Evolutionary conservation across 30 jellyfish, hydroid and myxozoan species (phyloP), one percentile per base, ranked within the genome.

Genomic region (Aurelia sp.): DNA sequence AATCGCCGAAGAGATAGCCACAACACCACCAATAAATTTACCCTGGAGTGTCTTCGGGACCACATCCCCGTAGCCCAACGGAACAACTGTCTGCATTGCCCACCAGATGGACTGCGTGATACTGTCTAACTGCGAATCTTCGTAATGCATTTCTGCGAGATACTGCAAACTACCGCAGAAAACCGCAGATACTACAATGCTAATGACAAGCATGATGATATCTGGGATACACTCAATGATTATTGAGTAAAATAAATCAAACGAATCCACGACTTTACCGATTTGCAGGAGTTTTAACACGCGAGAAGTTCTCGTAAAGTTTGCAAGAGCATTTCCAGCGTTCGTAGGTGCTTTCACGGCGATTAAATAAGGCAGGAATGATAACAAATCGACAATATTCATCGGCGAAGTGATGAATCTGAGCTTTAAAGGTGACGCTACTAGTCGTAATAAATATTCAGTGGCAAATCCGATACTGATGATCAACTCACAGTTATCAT

Each of bases 281-380:
- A 70, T 33, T 24, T 91, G 91, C 30, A 87, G 55, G 20, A 87
- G 74, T 12, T 90, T 90, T 27, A 87, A 19, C 30, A 77, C 74
- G 9, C 96, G 86, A 7, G 72, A 4, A 13, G 77, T 40, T 11
- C 96, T 87, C 17, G 72, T 40, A 33, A 47, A 60, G 21, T 48
- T 70, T 22, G 63, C 40, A 33, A 77, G 60, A 63, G 33, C 58
- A 10, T 22, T 9, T 44, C 3, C 55, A 44, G 55, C 55, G 55
- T 44, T 44, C 55, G 15, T 44, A 0, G 55, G 15, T 44, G 55
- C 55, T 44, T 4, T 44, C 55, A 44, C 55, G 55, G 55, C 55
- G 55, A 44, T 5, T 44, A 44, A 44, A 8, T 44, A 44, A 44
- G 55, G 55, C 55, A 44, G 15, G 15, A 44, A 44, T 44, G 55